Conservation (phyloP, 2,113 vertebrate species). For the Myxocyprinus asiaticus region DNA sequence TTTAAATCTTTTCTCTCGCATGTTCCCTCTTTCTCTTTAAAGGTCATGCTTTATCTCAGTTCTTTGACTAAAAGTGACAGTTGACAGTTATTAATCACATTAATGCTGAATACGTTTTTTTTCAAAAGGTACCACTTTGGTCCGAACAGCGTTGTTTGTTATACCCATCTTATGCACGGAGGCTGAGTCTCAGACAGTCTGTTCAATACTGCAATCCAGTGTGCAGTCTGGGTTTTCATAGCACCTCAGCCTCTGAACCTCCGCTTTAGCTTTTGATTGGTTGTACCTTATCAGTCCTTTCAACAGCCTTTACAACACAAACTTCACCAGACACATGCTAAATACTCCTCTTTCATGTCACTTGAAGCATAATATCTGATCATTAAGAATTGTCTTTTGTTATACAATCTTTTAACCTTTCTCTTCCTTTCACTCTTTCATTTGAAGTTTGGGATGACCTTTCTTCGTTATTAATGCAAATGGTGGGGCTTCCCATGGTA, state of each 20-base stretch:
- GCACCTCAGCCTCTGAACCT: constrained; percentile 7
- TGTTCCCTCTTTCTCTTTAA: constrained; percentile 7
- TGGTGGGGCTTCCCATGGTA: neutral
- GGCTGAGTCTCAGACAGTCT: neutral
- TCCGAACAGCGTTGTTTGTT: neutral
- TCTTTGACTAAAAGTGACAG: constrained; percentile 19
- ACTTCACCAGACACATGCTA: constrained; percentile 6
- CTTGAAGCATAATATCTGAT: neutral
- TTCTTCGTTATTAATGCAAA: neutral
- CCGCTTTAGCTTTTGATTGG: neutral
- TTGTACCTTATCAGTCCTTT: constrained; percentile 11
- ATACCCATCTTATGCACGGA: neutral
- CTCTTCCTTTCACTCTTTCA: neutral
- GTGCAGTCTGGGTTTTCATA: neutral
- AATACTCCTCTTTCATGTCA: neutral
- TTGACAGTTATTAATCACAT: constrained; percentile 1
- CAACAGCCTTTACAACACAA: neutral
- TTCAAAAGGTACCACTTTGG: neutral
- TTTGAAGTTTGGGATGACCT: neutral
- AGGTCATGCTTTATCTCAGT: constrained; percentile 39
- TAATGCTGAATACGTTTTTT: neutral
- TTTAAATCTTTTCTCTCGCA: constrained; percentile 5
- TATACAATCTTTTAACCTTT: constrained; percentile 3
- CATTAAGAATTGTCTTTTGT: neutral
- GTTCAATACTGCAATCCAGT: neutral